Conservation (phyloP, 2,888 invertebrate genomes). For the Eutolmus rufibarbis region DNA sequence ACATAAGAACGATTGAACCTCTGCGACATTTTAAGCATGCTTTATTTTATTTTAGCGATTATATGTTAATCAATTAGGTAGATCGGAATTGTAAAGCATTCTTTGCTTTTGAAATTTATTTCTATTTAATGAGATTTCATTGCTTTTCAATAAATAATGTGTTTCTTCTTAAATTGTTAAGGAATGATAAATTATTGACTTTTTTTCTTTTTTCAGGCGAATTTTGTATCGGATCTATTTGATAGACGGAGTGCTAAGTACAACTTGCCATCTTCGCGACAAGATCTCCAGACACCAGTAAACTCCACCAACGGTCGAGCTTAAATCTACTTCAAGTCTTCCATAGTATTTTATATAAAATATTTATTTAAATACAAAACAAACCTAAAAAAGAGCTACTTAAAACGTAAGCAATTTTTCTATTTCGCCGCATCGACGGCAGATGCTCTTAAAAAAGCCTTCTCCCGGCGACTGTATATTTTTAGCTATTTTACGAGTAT, state of each 20-base stretch:
- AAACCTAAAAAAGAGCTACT: neutral
- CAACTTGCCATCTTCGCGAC: constrained; percentile 54
- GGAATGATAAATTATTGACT: no score
- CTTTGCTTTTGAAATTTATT: no score
- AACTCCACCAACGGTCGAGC: constrained; percentile 50
- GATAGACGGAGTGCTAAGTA: constrained; percentile 50
- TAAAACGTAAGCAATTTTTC: constrained; percentile 2
- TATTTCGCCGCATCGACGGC: neutral
- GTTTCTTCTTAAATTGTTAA: no score
- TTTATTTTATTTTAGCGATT: neutral
- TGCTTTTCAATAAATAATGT: neutral
- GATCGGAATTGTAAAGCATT: no score
- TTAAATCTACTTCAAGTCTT: constrained; percentile 19
- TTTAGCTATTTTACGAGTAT: constrained; percentile 5
- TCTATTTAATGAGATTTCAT: no score
- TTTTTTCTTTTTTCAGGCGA: constrained; percentile 53
- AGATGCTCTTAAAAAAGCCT: neutral
- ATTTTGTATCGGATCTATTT: constrained; percentile 60
- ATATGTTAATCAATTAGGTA: neutral
- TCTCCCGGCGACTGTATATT: neutral
- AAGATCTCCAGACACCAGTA: constrained; percentile 54
- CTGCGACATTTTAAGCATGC: neutral
- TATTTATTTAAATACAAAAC: constrained; percentile 1
- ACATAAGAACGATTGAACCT: neutral
- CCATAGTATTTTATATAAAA: constrained; percentile 21